Conservation (phyloP, 1,140 invertebrate species). For the Metopolophium dirhodum region DNA sequence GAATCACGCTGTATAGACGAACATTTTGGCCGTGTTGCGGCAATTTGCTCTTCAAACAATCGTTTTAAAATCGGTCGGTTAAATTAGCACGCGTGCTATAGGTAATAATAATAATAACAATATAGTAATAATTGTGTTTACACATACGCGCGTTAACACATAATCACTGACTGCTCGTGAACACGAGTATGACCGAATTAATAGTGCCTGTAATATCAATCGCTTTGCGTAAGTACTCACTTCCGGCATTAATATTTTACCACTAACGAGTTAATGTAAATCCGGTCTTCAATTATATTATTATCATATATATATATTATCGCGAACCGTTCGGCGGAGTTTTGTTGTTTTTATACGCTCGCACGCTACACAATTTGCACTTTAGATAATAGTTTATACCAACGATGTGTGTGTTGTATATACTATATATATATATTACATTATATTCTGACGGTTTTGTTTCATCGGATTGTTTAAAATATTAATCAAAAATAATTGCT, state of each 20-base stretch:
- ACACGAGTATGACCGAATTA: not conserved
- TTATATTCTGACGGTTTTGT: not conserved
- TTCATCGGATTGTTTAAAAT: not conserved
- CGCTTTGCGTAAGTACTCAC: conserved; percentile 31
- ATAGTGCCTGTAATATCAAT: not conserved
- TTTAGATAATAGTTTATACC: too few relatives aligned
- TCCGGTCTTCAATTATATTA: not conserved
- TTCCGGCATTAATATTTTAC: conserved; percentile 3
- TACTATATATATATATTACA: not conserved
- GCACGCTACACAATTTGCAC: too few relatives aligned
- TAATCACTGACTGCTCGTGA: not conserved
- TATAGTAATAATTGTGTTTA: too few relatives aligned
- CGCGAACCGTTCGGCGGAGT: too few relatives aligned
- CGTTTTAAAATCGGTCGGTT: too few relatives aligned
- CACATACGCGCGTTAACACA: not conserved
- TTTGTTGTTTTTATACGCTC: too few relatives aligned
- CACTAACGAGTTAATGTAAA: not conserved
- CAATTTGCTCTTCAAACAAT: too few relatives aligned
- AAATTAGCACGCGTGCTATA: too few relatives aligned
- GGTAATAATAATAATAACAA: too few relatives aligned
- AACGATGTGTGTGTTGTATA: too few relatives aligned
- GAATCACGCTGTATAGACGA: too few relatives aligned
- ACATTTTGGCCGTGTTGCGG: too few relatives aligned
- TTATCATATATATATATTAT: not conserved
- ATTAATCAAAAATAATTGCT: conserved; percentile 1